Conservation (phyloP, 2,113 vertebrate genomes). For the Lepus europaeus region DNA sequence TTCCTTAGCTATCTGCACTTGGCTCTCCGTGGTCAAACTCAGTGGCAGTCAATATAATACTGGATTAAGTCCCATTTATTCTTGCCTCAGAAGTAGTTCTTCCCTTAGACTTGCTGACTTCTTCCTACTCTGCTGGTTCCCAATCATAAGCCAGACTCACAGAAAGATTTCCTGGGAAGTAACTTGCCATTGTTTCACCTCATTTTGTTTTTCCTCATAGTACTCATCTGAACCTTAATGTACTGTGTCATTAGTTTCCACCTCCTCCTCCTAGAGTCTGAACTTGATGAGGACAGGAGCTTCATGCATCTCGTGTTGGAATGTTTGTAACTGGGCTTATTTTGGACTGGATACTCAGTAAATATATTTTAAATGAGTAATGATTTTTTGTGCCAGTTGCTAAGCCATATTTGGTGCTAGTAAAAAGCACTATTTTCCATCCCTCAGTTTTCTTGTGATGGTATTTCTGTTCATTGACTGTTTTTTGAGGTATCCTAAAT, state of each 20-base stretch:
- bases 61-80: neutral
- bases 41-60: neutral
- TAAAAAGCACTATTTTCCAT: neutral
- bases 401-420: neutral
- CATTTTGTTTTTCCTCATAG: neutral
- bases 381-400: neutral
- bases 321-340: neutral
- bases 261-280: neutral
- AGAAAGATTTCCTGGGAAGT: neutral
- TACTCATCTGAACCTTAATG: neutral
- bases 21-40: fast-evolving
- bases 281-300: neutral
- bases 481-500: neutral
- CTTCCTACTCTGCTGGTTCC: neutral
- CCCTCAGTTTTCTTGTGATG: neutral
- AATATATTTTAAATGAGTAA: neutral
- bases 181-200: neutral
- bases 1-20: neutral
- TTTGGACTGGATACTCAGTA: neutral
- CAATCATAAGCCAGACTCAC: neutral
- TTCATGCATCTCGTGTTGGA: neutral
- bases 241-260: neutral
- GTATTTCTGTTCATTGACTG: neutral
- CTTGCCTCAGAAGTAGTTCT: neutral
- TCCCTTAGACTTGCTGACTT: neutral